Evolutionary conservation across 2,888 invertebrate species (phyloP), one percentile per base, ranked within the genome.

Genomic region (Aspidiotus rigidus): DNA sequence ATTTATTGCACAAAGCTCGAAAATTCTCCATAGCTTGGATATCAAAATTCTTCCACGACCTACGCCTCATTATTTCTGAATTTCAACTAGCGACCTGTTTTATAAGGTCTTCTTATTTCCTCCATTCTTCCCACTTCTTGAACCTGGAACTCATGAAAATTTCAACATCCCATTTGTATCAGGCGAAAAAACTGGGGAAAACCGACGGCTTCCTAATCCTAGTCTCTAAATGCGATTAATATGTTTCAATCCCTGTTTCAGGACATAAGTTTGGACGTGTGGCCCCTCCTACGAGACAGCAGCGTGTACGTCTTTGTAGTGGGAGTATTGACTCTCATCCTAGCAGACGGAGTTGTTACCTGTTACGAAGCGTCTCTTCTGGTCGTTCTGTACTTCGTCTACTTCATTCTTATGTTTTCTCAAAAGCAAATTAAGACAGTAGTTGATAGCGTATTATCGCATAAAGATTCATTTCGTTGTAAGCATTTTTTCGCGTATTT

Each of bases 211-310:
- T 28, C 28, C 5, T 28, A 5, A 28, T 3, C 28, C 28, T 28
- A 28, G 5, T 5, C 28, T 1, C 28, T 28, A 28, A n/a, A n/a
- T n/a, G n/a, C n/a, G n/a, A n/a, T 28, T 28, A 28, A 28, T 28
- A 5, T 28, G 2, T 28, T 28, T 28, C 28, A 28, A 28, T 28
- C 28, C 28, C 1, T 5, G 5, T 49, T 49, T 49, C 77, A 91
- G 90, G 85, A 87, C 0, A 86, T 92, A 42, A 81, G 84, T 74
- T 80, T 93, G 62, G 88, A 91, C 75, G 85, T 86, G 83, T 87
- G 86, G 79, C 90, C 93, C 0, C 83, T 94, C 17, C 86, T 89
- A 0, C 80, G 94, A 71, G 94, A 94, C 75, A 87, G 88, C 59
- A 74, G 85, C 8, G 86, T 91, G 69, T 94, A 93, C 77, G 81